phyloP scores from a whole-genome alignment of 2,797 vertebrate genomes.

The Catamblyrhynchus diadema region DNA sequence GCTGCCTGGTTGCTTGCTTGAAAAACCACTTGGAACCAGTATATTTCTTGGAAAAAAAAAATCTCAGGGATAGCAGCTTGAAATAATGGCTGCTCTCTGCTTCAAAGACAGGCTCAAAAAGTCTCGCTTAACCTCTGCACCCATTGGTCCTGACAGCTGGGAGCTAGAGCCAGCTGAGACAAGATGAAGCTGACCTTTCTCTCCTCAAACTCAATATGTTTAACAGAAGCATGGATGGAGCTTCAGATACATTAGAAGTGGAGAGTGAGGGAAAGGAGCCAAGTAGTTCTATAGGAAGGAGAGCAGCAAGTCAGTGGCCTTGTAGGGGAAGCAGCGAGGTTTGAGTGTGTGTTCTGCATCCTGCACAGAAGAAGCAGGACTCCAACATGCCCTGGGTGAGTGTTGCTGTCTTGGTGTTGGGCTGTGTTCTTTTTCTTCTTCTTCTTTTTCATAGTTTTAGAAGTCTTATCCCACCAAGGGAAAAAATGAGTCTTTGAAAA shows the following conservation, averaged over 20 bases:
- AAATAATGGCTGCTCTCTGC: background rate
- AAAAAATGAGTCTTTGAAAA: background rate
- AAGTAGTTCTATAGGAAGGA: background rate
- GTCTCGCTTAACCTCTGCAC: background rate
- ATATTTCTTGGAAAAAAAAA: background rate
- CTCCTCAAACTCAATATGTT: background rate
- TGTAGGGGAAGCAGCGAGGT: fast-evolving
- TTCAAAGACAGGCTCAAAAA: background rate
- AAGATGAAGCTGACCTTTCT: conserved; percentile 4
- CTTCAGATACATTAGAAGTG: background rate
- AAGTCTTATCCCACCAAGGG: background rate
- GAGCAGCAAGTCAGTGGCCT: background rate
- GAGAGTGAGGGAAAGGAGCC: background rate
- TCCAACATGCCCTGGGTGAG: fast-evolving
- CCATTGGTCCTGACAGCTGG: background rate
- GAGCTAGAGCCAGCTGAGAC: background rate
- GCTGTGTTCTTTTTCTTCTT: background rate
- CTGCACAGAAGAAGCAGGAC: background rate
- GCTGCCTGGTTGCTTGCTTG: background rate
- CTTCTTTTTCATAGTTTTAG: background rate
- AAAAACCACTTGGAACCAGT: background rate
- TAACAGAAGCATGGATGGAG: background rate
- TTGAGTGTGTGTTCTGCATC: background rate
- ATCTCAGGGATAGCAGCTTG: background rate
- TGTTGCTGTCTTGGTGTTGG: background rate